A percentile compares a stretch with the other conserved stretches of the same genome.
Evolutionary conservation across 2,797 vertebrate species (phyloP).

Genomic region (Lycodopsis pacificus): DNA sequence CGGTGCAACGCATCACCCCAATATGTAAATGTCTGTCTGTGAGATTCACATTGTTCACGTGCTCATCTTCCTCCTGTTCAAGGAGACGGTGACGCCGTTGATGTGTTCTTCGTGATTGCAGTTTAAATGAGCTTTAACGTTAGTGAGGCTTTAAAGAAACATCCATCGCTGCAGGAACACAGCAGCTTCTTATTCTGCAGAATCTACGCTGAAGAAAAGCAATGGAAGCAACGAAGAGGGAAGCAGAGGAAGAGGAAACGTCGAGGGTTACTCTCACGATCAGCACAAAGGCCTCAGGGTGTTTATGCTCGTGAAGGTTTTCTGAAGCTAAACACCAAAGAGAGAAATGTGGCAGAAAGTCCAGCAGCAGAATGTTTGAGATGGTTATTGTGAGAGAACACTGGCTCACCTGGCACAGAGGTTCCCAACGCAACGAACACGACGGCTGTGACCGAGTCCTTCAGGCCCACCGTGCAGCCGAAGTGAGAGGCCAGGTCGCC

Average conservation of each 20-base stretch:
- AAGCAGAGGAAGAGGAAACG: slow-evolving; percentile 41
- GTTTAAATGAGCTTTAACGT: neutral
- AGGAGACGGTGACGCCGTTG: neutral
- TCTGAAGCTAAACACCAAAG: slow-evolving; percentile 47
- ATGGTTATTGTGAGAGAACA: neutral
- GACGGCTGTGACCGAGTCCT: slow-evolving; percentile 97
- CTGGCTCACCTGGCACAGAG: slow-evolving; percentile 92
- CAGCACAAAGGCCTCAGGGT: slow-evolving; percentile 17
- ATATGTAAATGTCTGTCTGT: neutral
- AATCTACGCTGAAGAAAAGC: neutral
- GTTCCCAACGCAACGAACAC: slow-evolving; percentile 98
- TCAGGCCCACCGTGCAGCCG: slow-evolving; percentile 97
- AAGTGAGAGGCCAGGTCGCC: slow-evolving; percentile 95
- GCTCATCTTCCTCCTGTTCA: neutral
- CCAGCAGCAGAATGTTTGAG: neutral
- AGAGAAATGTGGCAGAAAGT: slow-evolving; percentile 26
- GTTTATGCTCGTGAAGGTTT: slow-evolving; percentile 21
- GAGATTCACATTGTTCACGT: too few species aligned
- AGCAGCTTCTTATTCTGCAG: neutral
- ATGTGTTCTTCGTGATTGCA: neutral
- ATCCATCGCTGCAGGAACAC: neutral
- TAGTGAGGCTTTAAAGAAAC: neutral
- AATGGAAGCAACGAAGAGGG: neutral
- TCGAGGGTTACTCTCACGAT: slow-evolving; percentile 25
- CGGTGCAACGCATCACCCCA: neutral